phyloP scores from a whole-genome alignment of 2,113 vertebrate species.

The Erythrocercus mccallii region DNA sequence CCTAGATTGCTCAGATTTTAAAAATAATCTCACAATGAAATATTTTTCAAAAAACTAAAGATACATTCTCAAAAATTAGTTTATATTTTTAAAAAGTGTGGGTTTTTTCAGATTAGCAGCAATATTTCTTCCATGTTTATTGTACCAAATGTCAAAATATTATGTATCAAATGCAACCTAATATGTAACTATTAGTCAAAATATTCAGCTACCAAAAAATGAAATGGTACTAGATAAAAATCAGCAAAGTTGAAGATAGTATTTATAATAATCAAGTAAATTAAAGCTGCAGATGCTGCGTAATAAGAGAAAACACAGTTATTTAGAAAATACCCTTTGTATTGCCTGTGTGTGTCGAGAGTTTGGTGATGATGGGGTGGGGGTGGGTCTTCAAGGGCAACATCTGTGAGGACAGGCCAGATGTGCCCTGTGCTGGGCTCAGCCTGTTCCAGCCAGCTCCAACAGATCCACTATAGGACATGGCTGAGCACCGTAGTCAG shows the following conservation, averaged over 20 bases:
- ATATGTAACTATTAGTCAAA: not conserved
- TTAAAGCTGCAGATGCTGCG: not conserved
- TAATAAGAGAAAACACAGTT: not conserved
- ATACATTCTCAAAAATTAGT: not conserved
- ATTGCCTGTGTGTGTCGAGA: not conserved
- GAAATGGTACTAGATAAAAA: not conserved
- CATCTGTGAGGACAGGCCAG: too few relatives aligned
- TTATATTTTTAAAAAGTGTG: not conserved
- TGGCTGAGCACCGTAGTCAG: accelerated
- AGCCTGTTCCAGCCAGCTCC: not conserved
- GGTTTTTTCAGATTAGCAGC: not conserved
- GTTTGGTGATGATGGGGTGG: accelerated
- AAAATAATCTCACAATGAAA: not conserved
- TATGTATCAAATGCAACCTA: not conserved
- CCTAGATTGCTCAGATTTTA: not conserved
- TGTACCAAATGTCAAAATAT: not conserved
- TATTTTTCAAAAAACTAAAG: not conserved
- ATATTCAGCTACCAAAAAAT: not conserved
- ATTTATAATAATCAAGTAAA: not conserved
- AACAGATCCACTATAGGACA: accelerated
- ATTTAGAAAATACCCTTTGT: not conserved
- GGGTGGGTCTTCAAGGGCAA: accelerated
- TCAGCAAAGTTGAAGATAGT: not conserved
- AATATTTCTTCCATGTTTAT: not conserved
- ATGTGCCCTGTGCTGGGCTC: not conserved